Evolutionary conservation across 2,888 invertebrate species (phyloP).

Genomic region (Cheilosia pagana): DNA sequence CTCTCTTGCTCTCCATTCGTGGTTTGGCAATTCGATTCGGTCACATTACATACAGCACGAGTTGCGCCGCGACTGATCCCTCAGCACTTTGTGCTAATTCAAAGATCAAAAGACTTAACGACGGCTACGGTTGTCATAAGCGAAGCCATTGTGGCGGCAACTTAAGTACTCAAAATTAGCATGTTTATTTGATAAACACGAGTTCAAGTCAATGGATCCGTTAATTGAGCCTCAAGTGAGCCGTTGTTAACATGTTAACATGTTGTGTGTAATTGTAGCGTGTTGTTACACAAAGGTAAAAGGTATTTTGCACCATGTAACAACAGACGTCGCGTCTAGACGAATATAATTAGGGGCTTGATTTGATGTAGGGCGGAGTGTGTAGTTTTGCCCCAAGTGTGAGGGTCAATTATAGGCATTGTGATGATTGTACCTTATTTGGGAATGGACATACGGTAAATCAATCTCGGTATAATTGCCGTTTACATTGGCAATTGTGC

Average conservation of each 20-base stretch:
- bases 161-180: slow-evolving; percentile 45
- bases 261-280: slow-evolving; percentile 23
- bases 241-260: slow-evolving; percentile 28
- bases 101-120: slow-evolving; percentile 60
- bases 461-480: too few species aligned
- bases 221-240: slow-evolving; percentile 47
- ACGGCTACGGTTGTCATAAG: slow-evolving; percentile 44
- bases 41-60: slow-evolving; percentile 62
- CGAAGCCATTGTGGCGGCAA: slow-evolving; percentile 5
- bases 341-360: not conserved
- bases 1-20: not conserved
- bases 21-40: slow-evolving; percentile 31
- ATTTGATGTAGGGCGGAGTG: not conserved
- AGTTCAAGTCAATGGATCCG: slow-evolving; percentile 44
- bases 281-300: not conserved
- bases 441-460: not conserved
- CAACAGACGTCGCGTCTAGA: slow-evolving; percentile 6
- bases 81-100: slow-evolving; percentile 37
- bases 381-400: not conserved
- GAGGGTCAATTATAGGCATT: slow-evolving; percentile 11
- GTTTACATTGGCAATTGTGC: not conserved
- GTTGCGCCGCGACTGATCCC: slow-evolving; percentile 26
- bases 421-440: not conserved
- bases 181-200: slow-evolving; percentile 58
- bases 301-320: not conserved